Conservation (phyloP, 2,113 vertebrate species). For the Eubucco bourcierii region DNA sequence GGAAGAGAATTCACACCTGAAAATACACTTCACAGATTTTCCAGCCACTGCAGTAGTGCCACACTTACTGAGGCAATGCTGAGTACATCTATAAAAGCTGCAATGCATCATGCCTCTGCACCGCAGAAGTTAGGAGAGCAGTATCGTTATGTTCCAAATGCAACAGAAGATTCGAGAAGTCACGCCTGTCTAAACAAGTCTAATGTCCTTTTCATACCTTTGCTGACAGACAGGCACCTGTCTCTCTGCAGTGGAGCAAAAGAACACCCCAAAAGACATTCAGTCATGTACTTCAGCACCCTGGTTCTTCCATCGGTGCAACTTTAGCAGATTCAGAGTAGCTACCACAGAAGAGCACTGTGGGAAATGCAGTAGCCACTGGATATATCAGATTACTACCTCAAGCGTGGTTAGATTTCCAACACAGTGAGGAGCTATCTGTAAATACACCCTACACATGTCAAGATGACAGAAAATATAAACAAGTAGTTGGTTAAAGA, state of each 20-base stretch:
- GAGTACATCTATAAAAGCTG: background rate
- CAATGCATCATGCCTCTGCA: background rate
- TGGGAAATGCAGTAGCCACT: background rate
- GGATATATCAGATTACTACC: background rate
- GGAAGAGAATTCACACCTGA: background rate
- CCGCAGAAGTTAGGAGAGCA: background rate
- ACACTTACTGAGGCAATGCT: background rate
- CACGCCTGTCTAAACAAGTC: background rate
- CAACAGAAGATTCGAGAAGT: background rate
- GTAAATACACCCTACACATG: background rate
- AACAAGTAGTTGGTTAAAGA: background rate
- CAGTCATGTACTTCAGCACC: background rate
- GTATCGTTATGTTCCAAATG: background rate
- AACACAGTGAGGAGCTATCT: background rate
- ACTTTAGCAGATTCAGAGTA: accelerated
- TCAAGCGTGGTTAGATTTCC: background rate
- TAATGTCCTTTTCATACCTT: background rate
- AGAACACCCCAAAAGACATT: background rate
- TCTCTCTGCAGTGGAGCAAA: background rate
- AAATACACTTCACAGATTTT: background rate
- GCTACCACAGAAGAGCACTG: background rate
- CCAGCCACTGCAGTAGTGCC: background rate
- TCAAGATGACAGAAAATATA: background rate
- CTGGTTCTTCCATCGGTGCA: background rate
- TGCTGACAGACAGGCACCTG: background rate